phyloP scores from a whole-genome alignment of 2,888 invertebrate species.

The Sminthurides aquaticus region DNA sequence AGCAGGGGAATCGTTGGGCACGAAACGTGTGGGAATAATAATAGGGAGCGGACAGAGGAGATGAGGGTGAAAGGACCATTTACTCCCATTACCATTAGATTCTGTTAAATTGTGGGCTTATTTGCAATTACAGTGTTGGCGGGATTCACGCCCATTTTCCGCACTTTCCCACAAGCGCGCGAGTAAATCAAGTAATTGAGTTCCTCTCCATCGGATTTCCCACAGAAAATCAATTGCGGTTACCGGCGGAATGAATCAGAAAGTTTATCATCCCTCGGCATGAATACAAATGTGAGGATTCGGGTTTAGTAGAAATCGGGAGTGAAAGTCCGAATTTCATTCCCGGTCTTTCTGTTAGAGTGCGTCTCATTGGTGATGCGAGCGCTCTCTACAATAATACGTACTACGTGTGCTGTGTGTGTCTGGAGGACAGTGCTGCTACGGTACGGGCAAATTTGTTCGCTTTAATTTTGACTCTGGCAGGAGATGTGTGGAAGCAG shows the following conservation, averaged over 20 bases:
- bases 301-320: too few relatives aligned
- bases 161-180: not conserved
- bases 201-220: not conserved
- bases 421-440: too few relatives aligned
- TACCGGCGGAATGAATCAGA: constrained; percentile 5
- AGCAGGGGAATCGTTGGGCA: not conserved
- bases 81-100: constrained; percentile 7
- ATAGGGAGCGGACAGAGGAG: not conserved
- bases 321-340: too few relatives aligned
- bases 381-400: too few relatives aligned
- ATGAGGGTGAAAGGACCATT: too few relatives aligned
- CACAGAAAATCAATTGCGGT: constrained; percentile 7
- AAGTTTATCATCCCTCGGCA: not conserved
- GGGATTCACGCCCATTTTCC: not conserved
- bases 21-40: too few relatives aligned
- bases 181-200: not conserved
- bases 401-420: too few relatives aligned
- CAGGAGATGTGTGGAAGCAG: too few relatives aligned
- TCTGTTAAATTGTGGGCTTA: constrained; percentile 5
- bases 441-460: too few relatives aligned
- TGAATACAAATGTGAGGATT: not conserved
- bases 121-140: constrained; percentile 4
- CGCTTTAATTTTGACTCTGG: too few relatives aligned
- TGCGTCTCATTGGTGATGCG: too few relatives aligned
- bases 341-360: too few relatives aligned